Conservation (phyloP, 1,140 invertebrate genomes). For the Lepidurus apus region DNA sequence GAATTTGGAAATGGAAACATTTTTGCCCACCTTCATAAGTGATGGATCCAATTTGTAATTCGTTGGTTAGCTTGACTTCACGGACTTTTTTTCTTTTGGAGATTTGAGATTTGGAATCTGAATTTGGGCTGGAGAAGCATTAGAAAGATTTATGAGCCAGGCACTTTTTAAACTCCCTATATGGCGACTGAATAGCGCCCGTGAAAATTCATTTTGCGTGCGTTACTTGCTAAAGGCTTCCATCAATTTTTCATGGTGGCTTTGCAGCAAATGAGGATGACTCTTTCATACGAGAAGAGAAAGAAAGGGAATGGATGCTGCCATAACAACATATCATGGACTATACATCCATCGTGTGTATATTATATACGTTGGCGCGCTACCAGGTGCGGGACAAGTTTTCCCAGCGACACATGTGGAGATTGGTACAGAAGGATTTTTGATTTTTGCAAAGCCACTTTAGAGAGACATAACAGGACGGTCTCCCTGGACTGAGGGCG, state of each 20-base stretch:
- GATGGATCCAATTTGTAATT: background rate
- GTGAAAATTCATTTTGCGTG: conserved; percentile 11
- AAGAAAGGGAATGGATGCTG: background rate
- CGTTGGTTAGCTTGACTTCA: background rate
- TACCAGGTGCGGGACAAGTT: conserved; percentile 9
- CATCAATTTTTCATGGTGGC: conserved; percentile 16
- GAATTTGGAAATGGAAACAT: background rate
- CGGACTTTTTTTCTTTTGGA: background rate
- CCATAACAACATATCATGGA: background rate
- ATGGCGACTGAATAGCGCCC: background rate
- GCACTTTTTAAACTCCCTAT: background rate
- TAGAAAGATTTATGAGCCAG: background rate
- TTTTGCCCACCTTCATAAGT: background rate
- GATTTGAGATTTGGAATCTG: background rate
- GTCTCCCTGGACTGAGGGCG: background rate
- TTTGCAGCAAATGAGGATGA: background rate
- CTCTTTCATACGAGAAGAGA: background rate
- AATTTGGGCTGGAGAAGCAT: background rate
- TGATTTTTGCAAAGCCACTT: background rate
- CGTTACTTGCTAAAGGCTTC: background rate
- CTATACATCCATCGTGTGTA: background rate
- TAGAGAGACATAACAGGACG: background rate
- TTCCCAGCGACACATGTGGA: background rate
- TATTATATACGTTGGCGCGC: background rate
- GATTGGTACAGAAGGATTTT: background rate